Base-by-base conservation (phyloP, 2,888 invertebrate species). In the Electrophaes corylata region DNA sequence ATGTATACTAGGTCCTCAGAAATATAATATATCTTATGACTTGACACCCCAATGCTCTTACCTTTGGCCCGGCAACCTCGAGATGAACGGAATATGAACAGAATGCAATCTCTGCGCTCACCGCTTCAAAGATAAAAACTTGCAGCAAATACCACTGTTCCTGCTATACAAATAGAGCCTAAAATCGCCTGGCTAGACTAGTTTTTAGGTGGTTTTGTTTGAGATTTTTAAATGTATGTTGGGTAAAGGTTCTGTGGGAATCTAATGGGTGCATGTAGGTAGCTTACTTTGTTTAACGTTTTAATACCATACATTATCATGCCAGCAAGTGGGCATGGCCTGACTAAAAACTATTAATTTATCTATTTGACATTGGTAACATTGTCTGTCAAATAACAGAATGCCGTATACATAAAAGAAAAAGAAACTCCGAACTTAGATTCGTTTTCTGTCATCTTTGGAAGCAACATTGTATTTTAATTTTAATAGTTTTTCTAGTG, bases 1-100 rank as follows among this genome's bases (percentile, higher is more conserved):
- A n/a, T n/a, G n/a, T n/a, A n/a, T n/a, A n/a, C n/a, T n/a, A n/a
- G n/a, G n/a, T n/a, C n/a, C n/a, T n/a, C n/a, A n/a, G n/a, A n/a
- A n/a, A n/a, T n/a, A n/a, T n/a, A 35, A 5, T 37, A 10, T 16
- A 44, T 57, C 69, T 67, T 67, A 45, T 66, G 45, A 53, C 70
- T 69, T 70, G 54, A 41, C 20, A 53, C 69, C 54, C 18, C 8
- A 31, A 51, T 57, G 64, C 75, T 73, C 61, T 73, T 69, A 77
- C 70, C 78, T 72, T 71, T 71, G 64, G 70, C 70, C 70, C 68
- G 64, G 19, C 76, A 76, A 82, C 81, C 82, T 72, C 78, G 70
- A 72, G 78, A 78, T 83, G 83, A 82, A 72, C 79, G 74, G 72
- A 70, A 75, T 81, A 84, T 83, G 81, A 81, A 79, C 83, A 81